Conservation (phyloP, 1,140 invertebrate genomes). For the Wiebesia pumilae region DNA sequence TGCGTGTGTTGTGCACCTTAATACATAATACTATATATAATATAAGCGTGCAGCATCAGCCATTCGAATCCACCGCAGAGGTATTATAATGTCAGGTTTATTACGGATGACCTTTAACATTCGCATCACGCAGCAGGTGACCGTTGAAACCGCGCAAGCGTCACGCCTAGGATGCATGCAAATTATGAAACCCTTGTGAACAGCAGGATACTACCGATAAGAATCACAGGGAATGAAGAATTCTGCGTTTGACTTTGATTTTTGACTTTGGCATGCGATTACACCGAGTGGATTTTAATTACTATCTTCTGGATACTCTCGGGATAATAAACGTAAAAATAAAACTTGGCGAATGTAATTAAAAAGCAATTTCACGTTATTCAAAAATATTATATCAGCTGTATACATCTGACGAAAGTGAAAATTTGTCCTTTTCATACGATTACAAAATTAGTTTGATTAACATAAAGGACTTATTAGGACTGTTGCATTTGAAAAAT, state of each 20-base stretch:
- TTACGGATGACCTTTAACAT: conserved; percentile 22
- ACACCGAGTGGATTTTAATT: not conserved
- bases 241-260: conserved; percentile 1
- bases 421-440: too few species aligned
- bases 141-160: not conserved
- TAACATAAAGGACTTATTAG: too few species aligned
- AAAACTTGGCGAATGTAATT: not conserved
- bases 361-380: conserved; percentile 2
- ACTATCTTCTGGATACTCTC: not conserved
- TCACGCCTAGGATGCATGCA: conserved; percentile 19
- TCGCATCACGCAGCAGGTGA: conserved; percentile 8
- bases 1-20: not conserved
- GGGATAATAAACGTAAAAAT: not conserved
- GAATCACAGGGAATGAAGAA: not conserved
- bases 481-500: too few species aligned
- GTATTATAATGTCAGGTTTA: not conserved
- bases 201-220: conserved; percentile 23
- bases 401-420: not conserved
- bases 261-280: not conserved
- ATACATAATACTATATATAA: not conserved
- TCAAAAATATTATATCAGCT: not conserved
- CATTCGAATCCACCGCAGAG: not conserved
- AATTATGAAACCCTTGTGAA: not conserved
- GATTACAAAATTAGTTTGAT: too few species aligned
- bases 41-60: not conserved